A percentile compares a stretch with the other conserved stretches of the same genome.
These are phyloP conservation scores for Xanthorhoe designata DNA, from an alignment of 2,888 invertebrate genomes.

Conservation along the genomic window DNA sequence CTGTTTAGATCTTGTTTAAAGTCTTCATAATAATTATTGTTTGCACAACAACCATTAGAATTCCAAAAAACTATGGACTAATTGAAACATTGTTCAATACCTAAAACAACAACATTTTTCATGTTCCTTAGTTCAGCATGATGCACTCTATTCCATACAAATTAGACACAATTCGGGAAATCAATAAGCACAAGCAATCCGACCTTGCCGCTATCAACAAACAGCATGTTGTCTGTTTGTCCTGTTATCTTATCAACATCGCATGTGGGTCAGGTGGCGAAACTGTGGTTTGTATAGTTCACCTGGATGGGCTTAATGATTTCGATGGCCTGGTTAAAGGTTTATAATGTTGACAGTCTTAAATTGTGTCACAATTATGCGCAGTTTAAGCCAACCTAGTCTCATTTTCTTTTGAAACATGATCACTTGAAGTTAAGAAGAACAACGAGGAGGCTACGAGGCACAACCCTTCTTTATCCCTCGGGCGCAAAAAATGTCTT, in stretches of 20 bases:
- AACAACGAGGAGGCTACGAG: too few relatives aligned
- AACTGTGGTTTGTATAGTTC: slow-evolving; percentile 44
- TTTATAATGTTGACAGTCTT: background rate
- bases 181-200: slow-evolving; percentile 35
- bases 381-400: background rate
- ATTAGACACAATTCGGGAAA: slow-evolving; percentile 23
- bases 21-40: too few relatives aligned
- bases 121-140: background rate
- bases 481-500: too few relatives aligned
- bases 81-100: too few relatives aligned
- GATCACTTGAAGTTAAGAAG: too few relatives aligned
- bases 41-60: too few relatives aligned
- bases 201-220: slow-evolving; percentile 53
- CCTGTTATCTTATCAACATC: slow-evolving; percentile 59
- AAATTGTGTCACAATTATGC: background rate
- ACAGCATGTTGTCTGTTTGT: slow-evolving; percentile 50
- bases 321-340: slow-evolving; percentile 16
- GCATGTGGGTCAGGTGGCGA: slow-evolving; percentile 64
- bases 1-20: too few relatives aligned
- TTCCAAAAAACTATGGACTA: too few relatives aligned
- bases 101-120: background rate
- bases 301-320: slow-evolving; percentile 26
- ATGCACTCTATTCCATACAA: background rate
- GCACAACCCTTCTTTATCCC: too few relatives aligned
- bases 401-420: too few relatives aligned